These are phyloP conservation scores for Plebejus anna DNA, from an alignment of 2,888 invertebrate species.

Conservation along the genomic window DNA sequence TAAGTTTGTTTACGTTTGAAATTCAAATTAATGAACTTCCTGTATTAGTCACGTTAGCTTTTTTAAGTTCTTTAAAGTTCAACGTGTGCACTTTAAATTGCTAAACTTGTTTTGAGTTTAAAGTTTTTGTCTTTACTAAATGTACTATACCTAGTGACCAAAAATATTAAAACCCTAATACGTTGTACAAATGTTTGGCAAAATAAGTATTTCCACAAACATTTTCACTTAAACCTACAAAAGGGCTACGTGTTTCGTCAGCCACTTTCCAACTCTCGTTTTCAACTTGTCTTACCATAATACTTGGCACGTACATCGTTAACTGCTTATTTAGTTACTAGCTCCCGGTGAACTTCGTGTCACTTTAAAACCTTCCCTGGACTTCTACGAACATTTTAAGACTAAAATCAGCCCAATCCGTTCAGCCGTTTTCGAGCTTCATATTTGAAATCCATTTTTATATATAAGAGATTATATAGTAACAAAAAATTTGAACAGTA, in stretches of 20 bases:
- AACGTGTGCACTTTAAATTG: neutral
- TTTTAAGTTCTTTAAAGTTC: neutral
- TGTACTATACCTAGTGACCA: neutral
- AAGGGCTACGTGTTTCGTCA: neutral
- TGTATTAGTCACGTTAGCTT: constrained; percentile 10
- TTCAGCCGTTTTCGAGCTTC: too few relatives aligned
- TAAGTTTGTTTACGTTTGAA: neutral
- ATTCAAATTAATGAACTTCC: neutral
- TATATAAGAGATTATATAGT: too few relatives aligned
- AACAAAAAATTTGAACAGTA: neutral
- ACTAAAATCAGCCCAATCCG: too few relatives aligned
- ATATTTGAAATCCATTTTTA: too few relatives aligned
- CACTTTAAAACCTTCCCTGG: too few relatives aligned
- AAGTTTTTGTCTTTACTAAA: neutral
- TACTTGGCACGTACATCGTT: neutral
- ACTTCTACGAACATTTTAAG: too few relatives aligned
- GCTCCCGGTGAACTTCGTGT: too few relatives aligned
- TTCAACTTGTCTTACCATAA: neutral
- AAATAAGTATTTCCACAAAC: constrained; percentile 11
- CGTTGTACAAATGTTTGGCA: constrained; percentile 11
- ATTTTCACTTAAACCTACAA: constrained; percentile 26
- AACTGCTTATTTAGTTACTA: too few relatives aligned
- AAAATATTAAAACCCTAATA: constrained; percentile 5
- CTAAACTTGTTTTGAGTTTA: neutral
- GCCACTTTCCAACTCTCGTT: constrained; percentile 18